A percentile compares a stretch with the other conserved stretches of the same genome.
These are phyloP conservation scores for Gasterosteus aculeatus DNA, from an alignment of 2,113 vertebrate species.

Conservation along the genomic window DNA sequence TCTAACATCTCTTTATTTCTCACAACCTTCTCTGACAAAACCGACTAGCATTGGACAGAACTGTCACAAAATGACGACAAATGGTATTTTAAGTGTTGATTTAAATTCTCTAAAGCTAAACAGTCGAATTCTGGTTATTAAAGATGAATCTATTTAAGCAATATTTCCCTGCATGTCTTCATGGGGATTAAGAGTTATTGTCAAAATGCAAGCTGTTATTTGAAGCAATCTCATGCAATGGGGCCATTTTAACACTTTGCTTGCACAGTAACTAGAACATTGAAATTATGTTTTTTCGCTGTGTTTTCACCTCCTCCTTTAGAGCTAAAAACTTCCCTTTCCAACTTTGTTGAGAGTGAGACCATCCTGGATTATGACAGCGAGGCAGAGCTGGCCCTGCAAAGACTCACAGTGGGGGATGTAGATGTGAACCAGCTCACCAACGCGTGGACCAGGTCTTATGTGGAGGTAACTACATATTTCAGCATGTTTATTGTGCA, in stretches of 20 bases:
- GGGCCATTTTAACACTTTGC: background rate
- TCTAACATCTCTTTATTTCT: background rate
- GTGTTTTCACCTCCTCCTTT: slow-evolving; percentile 1
- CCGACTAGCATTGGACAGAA: background rate
- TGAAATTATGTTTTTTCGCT: background rate
- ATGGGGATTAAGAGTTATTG: background rate
- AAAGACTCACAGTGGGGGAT: slow-evolving; percentile 85
- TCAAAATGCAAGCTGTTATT: background rate
- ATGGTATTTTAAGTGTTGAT: background rate
- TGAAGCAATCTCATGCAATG: background rate
- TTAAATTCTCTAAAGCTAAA: background rate
- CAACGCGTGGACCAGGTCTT: slow-evolving; percentile 88
- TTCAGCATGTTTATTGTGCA: background rate
- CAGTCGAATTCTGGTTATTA: background rate
- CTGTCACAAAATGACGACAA: background rate
- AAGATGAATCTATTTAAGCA: background rate
- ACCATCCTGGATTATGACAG: slow-evolving; percentile 87
- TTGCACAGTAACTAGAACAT: background rate
- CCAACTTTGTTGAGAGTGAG: slow-evolving; percentile 86
- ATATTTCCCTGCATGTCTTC: background rate
- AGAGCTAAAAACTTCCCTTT: slow-evolving; percentile 90
- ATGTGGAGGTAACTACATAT: slow-evolving; percentile 85
- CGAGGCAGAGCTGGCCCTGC: slow-evolving; percentile 88
- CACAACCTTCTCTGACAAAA: background rate
- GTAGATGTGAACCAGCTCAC: slow-evolving; percentile 87